Base-by-base conservation (phyloP, 53 echinoderm and acorn worm genomes). In the Arbacia lixula region DNA sequence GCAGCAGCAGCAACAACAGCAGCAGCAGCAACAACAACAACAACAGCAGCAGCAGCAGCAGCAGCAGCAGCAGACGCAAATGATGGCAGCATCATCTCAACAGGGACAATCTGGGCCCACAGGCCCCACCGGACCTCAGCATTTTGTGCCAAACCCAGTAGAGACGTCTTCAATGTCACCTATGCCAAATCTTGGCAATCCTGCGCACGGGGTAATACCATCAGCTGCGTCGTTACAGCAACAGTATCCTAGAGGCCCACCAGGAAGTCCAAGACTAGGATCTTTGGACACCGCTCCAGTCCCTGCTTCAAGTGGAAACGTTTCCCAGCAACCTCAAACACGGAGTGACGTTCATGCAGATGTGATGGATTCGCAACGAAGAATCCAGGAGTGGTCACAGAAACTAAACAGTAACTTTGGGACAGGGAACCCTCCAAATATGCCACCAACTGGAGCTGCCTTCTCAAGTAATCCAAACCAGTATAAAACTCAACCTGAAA, bases 1-100 rank as follows among this genome's bases (percentile, higher is more conserved):
- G 17, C 79, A 79, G 34, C 86, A 85, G 20, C 72, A 85, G 21
- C 72, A 71, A 24, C 85, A 85, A n/a, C 85, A 85, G 20, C 72
- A 72, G 12, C 85, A 85, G 29, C 84, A 84, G 17, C 53, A 84
- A 75, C 79, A 79, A 6, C 79, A 78, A 29, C 79, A 53, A 30
- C 72, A 72, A 12, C 76, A 76, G 54, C 72, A n/a, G n/a, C n/a
- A n/a, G n/a, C n/a, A n/a, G n/a, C n/a, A n/a, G n/a, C n/a, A 77
- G 36, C 12, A 36, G 3, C 77, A 77, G 28, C 77, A 77, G n/a
- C 25, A 34, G 9, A 21, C 74, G 14, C 74, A 69, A 61, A n/a
- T n/a, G n/a, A n/a, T n/a, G n/a, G n/a, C n/a, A n/a, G n/a, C n/a
- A n/a, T n/a, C n/a, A n/a, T 43, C 26, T 5, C 69, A 69, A 43